Base-by-base conservation (phyloP, 2,888 invertebrate genomes). In the Plebejus argus region DNA sequence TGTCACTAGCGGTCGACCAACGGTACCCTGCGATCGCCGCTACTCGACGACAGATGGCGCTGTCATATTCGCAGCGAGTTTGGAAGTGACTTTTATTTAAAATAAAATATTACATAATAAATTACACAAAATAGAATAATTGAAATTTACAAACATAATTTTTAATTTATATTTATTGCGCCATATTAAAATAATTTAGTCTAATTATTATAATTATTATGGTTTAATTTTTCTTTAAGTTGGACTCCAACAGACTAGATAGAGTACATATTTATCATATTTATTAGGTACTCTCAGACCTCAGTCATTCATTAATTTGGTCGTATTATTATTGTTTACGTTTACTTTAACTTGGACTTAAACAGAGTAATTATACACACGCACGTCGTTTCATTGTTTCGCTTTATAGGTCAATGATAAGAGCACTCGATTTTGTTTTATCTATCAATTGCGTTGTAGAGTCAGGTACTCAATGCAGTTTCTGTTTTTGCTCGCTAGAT, bases 1-100 rank as follows among this genome's bases (percentile, higher is more conserved):
- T 92, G 93, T 93, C 93, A 94, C 86, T 88, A 88, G 88, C 89
- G 87, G 90, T 90, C 83, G 83, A 81, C 81, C 84, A 91, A 90
- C 91, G 90, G 90, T 89, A 89, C 85, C 85, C 80, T 78, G 78
- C 83, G 85, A 87, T 45, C 79, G 82, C 81, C 83, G 86, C 93
- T 89, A 91, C 87, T 92, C 88, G 83, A 78, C 83, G 80, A 83
- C 78, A 92, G 93, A 88, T 92, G 93, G 89, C 92, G 89, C 81
- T 66, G 66, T 0, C 1, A 33, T 12, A 5, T 0, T 28, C 71
- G 45, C 12, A 18, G 18, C 53, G 12, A 3, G 12, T 10, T 49
- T 49, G 15, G 15, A 49, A 12, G 49, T 49, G 3, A 49, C 49
- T 49, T 49, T 49, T 49, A 49, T 49, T 49, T 1, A 15, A 15